Conservation (phyloP, 2,888 invertebrate genomes). For the Spialia ferax region DNA sequence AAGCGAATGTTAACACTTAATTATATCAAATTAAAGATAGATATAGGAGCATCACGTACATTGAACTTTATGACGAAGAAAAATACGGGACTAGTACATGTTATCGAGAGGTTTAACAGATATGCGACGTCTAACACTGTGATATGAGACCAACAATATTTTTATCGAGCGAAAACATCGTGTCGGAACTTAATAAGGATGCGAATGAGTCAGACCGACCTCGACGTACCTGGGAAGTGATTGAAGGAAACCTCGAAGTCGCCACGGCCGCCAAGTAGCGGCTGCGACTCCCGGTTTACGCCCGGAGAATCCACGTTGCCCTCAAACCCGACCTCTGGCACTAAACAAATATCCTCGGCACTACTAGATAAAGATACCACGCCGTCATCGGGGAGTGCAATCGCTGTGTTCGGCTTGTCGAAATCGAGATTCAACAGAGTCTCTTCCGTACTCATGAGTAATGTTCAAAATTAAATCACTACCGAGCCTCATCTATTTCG, state of each 20-base stretch:
- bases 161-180: constrained; percentile 49
- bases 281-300: constrained; percentile 96
- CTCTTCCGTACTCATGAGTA: constrained; percentile 88
- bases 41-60: background rate
- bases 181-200: constrained; percentile 44
- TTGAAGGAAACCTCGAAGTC: constrained; percentile 92
- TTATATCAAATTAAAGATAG: background rate
- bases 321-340: constrained; percentile 94
- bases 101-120: background rate
- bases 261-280: constrained; percentile 94
- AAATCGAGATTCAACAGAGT: constrained; percentile 88
- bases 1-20: background rate
- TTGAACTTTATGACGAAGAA: background rate
- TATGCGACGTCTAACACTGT: background rate
- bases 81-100: background rate
- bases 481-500: constrained; percentile 85
- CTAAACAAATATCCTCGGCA: constrained; percentile 90
- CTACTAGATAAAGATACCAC: constrained; percentile 87
- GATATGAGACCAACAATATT: constrained; percentile 17
- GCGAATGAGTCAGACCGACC: constrained; percentile 53
- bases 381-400: constrained; percentile 85
- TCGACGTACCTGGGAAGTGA: constrained; percentile 92
- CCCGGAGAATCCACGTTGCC: constrained; percentile 94
- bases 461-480: constrained; percentile 75
- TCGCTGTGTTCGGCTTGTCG: constrained; percentile 81